Evolutionary conservation across 2,888 invertebrate genomes (phyloP).

Genomic region (Pyrrhosoma nymphula): DNA sequence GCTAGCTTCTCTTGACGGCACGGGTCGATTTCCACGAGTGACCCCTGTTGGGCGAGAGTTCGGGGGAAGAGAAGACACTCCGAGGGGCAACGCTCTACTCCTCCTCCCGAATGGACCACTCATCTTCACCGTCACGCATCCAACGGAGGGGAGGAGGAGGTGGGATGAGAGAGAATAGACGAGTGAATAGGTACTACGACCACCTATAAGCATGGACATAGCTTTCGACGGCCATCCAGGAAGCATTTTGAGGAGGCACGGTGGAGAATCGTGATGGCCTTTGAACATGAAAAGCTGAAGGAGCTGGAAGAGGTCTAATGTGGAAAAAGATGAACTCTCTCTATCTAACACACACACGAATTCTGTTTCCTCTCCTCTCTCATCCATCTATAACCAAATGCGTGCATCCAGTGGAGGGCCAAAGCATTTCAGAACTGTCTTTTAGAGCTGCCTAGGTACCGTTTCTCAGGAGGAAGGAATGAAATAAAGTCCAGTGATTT

Average conservation of each 20-base stretch:
- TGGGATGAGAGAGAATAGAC: background rate
- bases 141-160: background rate
- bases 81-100: background rate
- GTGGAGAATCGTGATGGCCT: conserved; percentile 15
- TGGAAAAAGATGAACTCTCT: background rate
- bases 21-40: background rate
- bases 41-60: background rate
- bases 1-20: background rate
- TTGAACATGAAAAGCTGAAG: background rate
- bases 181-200: background rate
- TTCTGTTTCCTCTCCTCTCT: background rate
- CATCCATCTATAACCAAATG: background rate
- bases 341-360: background rate
- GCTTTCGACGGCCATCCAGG: background rate
- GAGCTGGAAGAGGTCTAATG: background rate
- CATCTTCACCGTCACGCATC: background rate
- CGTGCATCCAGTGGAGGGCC: too few species aligned
- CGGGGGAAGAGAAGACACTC: background rate
- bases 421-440: too few species aligned
- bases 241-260: background rate
- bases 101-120: background rate
- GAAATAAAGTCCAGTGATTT: too few species aligned
- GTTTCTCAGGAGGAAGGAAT: too few species aligned
- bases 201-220: background rate
- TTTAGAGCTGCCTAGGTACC: too few species aligned